These are phyloP conservation scores for Petroica traversi DNA, from an alignment of 2,113 vertebrate species.

Conservation along the genomic window DNA sequence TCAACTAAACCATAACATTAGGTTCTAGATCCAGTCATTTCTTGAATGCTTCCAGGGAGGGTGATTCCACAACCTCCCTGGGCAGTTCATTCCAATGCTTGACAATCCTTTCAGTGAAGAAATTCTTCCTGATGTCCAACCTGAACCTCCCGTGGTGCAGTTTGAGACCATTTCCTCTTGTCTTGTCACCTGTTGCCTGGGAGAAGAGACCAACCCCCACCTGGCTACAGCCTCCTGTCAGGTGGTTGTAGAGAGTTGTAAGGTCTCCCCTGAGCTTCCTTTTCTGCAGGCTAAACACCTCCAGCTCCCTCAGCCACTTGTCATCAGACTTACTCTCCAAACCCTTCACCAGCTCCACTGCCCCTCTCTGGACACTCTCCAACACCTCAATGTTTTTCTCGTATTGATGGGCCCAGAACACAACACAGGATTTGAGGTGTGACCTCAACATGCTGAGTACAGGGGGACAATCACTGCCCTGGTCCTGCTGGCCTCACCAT, in stretches of 20 bases:
- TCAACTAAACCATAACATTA: background rate
- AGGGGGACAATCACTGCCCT: background rate
- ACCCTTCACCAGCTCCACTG: background rate
- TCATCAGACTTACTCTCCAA: background rate
- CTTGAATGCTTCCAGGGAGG: background rate
- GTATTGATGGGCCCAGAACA: background rate
- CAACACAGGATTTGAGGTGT: background rate
- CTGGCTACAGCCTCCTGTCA: background rate
- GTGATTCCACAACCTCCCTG: background rate
- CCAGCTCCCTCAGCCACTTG: background rate
- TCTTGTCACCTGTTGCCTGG: background rate
- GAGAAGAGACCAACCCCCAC: background rate
- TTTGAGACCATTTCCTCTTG: background rate
- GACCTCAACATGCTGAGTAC: accelerated
- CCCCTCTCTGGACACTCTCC: background rate
- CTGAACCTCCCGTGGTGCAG: background rate
- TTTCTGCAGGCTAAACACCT: background rate
- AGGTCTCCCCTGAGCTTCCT: background rate
- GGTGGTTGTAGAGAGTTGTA: too few species aligned
- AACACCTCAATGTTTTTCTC: background rate
- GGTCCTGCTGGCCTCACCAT: background rate
- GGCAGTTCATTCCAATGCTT: background rate
- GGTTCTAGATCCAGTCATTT: background rate
- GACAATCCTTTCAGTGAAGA: background rate
- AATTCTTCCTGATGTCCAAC: background rate